Evolutionary conservation across 1,140 invertebrate genomes (phyloP).

Genomic region (Lordiphosa collinella): DNA sequence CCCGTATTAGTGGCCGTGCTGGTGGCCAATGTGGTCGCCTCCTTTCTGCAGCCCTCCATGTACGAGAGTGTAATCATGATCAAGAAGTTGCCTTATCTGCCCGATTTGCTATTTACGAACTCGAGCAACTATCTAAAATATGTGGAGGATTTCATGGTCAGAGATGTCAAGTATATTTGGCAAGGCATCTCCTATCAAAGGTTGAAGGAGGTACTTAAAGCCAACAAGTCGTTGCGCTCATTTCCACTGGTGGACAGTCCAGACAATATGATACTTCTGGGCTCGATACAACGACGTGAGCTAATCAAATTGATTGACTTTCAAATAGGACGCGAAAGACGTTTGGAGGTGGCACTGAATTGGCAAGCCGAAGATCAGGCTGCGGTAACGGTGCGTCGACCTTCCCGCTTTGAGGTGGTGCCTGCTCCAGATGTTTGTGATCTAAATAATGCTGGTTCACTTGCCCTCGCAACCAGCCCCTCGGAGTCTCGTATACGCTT

Average conservation of each 20-base stretch:
- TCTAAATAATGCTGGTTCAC: constrained; percentile 92
- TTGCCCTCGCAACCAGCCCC: constrained; percentile 89
- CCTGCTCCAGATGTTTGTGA: constrained; percentile 82
- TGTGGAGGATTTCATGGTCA: constrained; percentile 98
- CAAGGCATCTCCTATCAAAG: constrained; percentile 93
- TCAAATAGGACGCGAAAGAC: constrained; percentile 91
- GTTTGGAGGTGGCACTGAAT: constrained; percentile 85
- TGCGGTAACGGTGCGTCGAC: constrained; percentile 78
- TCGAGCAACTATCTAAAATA: constrained; percentile 94
- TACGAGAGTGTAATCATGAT: constrained; percentile 99
- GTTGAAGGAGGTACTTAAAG: constrained; percentile 89
- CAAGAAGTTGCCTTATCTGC: constrained; percentile 97
- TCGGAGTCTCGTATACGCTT: constrained; percentile 87
- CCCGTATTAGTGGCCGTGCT: constrained; percentile 98
- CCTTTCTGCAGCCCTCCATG: constrained; percentile 95
- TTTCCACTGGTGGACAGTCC: constrained; percentile 95
- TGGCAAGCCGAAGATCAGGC: constrained; percentile 80
- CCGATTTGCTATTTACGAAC: constrained; percentile 80
- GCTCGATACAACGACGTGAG: constrained; percentile 94
- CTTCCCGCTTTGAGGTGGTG: constrained; percentile 84
- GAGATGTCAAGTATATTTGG: constrained; percentile 95
- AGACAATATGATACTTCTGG: constrained; percentile 95
- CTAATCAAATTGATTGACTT: constrained; percentile 92
- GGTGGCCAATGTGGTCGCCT: constrained; percentile 95
- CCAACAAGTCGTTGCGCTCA: constrained; percentile 84